Evolutionary conservation across 2,888 invertebrate genomes (phyloP).

Genomic region (Spatulosminthurus flaviceps): DNA sequence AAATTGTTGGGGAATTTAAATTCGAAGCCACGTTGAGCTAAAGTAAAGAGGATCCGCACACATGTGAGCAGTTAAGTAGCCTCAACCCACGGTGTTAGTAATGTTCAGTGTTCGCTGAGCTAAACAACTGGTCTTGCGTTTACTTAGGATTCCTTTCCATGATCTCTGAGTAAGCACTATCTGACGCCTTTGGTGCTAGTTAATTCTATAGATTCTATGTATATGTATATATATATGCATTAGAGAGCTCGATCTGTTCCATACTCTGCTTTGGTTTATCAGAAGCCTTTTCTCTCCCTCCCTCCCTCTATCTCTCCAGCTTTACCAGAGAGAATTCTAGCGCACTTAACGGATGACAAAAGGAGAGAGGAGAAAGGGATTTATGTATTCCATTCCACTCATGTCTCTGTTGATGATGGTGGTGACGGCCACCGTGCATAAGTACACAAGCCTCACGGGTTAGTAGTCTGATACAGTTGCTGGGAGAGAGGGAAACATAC

Average conservation of each 20-base stretch:
- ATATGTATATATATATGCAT: not conserved
- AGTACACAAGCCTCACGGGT: not conserved
- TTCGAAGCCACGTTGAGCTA: slow-evolving; percentile 1
- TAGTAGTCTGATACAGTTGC: slow-evolving; percentile 14
- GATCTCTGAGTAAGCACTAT: not conserved
- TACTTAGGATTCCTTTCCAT: slow-evolving; percentile 4
- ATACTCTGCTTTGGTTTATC: too few relatives aligned
- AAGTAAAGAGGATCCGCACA: not conserved
- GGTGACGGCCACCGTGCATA: slow-evolving; percentile 26
- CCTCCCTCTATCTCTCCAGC: not conserved
- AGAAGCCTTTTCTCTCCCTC: too few relatives aligned
- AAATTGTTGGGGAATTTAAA: slow-evolving; percentile 1
- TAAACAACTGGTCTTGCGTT: not conserved
- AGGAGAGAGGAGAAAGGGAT: slow-evolving; percentile 4
- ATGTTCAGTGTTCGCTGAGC: not conserved
- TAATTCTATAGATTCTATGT: too few relatives aligned
- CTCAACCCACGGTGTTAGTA: not conserved
- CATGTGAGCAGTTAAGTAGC: slow-evolving; percentile 1
- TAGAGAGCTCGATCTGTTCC: too few relatives aligned
- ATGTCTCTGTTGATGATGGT: slow-evolving; percentile 37
- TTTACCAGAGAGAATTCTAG: slow-evolving; percentile 18
- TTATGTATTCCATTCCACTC: slow-evolving; percentile 44
- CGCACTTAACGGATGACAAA: slow-evolving; percentile 10
- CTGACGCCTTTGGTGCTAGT: not conserved
- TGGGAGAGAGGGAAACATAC: not conserved